A percentile compares a stretch with the other conserved stretches of the same genome.
Conservation (phyloP, 2,888 invertebrate species). For the Latrodectus hesperus region DNA sequence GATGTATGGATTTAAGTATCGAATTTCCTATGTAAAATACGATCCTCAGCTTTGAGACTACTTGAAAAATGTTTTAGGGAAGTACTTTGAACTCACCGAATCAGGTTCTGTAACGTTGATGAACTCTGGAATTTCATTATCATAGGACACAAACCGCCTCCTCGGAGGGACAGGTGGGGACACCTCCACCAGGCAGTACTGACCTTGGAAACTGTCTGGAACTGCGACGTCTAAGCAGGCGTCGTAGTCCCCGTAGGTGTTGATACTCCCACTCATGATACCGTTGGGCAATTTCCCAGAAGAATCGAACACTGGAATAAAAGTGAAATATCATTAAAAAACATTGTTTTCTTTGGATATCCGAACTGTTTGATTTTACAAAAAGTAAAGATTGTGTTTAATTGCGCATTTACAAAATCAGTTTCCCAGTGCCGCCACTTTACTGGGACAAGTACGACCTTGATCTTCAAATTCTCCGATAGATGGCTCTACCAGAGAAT, state of each 20-base stretch:
- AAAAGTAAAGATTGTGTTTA: no score
- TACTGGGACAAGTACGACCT: no score
- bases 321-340: not conserved
- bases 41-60: no score
- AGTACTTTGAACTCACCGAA: slow-evolving; percentile 2
- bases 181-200: slow-evolving; percentile 42
- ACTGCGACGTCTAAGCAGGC: slow-evolving; percentile 1
- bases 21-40: no score
- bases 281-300: slow-evolving; percentile 50
- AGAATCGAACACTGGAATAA: slow-evolving; percentile 53
- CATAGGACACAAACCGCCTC: slow-evolving; percentile 18
- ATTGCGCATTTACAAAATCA: no score
- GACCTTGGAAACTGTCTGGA: slow-evolving; percentile 15
- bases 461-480: no score
- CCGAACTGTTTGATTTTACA: no score
- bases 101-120: slow-evolving; percentile 30
- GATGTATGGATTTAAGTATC: no score
- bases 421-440: no score
- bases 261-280: slow-evolving; percentile 37
- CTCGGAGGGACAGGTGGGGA: slow-evolving; percentile 35
- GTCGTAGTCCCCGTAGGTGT: slow-evolving; percentile 51
- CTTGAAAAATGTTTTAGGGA: no score
- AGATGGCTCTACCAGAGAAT: no score
- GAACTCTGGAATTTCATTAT: slow-evolving; percentile 29
- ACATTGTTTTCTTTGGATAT: no score